These are phyloP conservation scores for Lethrus apterus DNA, from an alignment of 1,140 invertebrate genomes.

Conservation along the genomic window DNA sequence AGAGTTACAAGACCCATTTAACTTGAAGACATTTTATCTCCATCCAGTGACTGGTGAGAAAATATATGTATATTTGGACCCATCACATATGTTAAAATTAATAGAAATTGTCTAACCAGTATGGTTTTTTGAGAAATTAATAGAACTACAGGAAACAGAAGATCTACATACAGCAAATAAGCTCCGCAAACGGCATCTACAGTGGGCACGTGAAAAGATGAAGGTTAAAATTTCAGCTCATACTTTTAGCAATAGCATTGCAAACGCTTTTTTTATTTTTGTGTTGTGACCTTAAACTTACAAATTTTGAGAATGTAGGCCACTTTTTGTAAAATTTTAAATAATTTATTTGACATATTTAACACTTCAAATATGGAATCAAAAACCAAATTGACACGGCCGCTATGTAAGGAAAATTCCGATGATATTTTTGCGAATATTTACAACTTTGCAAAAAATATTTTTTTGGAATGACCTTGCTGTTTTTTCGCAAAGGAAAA, in stretches of 20 bases:
- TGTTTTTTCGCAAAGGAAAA: too few relatives aligned
- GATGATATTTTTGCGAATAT: too few relatives aligned
- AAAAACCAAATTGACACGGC: too few relatives aligned
- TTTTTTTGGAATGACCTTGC: too few relatives aligned
- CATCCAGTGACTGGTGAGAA: constrained; percentile 13
- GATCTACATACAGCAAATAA: constrained; percentile 28
- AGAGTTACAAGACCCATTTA: constrained; percentile 12
- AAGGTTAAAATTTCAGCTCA: constrained; percentile 33
- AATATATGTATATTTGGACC: constrained; percentile 14
- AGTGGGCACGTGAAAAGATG: constrained; percentile 29
- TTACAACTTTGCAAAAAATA: too few relatives aligned
- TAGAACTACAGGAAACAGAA: constrained; percentile 20
- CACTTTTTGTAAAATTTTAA: constrained; percentile 31
- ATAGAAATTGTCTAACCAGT: constrained; percentile 16
- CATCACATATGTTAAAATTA: constrained; percentile 21
- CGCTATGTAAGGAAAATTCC: too few relatives aligned
- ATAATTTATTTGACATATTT: constrained; percentile 33
- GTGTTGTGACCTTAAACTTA: constrained; percentile 9
- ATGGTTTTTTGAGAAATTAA: constrained; percentile 17
- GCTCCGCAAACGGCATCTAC: constrained; percentile 25
- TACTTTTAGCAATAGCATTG: constrained; percentile 28
- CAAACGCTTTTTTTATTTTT: constrained; percentile 23
- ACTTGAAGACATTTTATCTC: constrained; percentile 6
- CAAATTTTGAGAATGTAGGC: constrained; percentile 24
- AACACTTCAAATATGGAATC: constrained; percentile 30